A percentile compares a stretch with the other conserved stretches of the same genome.
phyloP scores from a whole-genome alignment of 2,888 invertebrate species.

The Apodemia duryi region DNA sequence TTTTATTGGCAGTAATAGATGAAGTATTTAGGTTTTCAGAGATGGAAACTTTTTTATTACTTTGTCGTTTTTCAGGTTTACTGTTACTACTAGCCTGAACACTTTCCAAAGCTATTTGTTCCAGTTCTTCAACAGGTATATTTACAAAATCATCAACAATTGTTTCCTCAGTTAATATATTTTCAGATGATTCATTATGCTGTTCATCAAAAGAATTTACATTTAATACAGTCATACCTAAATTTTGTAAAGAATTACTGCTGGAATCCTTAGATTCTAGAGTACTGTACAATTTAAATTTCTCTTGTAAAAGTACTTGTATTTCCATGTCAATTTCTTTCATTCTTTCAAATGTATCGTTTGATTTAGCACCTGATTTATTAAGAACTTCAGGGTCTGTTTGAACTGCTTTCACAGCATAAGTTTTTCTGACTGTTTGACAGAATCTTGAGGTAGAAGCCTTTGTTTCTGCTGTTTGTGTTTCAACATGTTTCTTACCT shows the following conservation, averaged over 20 bases:
- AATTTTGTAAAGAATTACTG: slow-evolving; percentile 47
- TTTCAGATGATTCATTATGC: slow-evolving; percentile 33
- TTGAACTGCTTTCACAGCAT: slow-evolving; percentile 43
- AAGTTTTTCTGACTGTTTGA: slow-evolving; percentile 48
- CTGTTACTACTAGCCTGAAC: slow-evolving; percentile 38
- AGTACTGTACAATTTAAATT: slow-evolving; percentile 76
- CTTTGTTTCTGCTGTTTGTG: slow-evolving; percentile 45
- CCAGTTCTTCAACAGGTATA: slow-evolving; percentile 65
- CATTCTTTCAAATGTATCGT: slow-evolving; percentile 75
- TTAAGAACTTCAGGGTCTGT: slow-evolving; percentile 41
- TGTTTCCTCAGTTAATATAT: slow-evolving; percentile 43
- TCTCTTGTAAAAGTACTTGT: slow-evolving; percentile 77
- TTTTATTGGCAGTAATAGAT: slow-evolving; percentile 34
- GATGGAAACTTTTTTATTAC: slow-evolving; percentile 39
- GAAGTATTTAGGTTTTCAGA: slow-evolving; percentile 48
- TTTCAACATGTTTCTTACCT: slow-evolving; percentile 39
- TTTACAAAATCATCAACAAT: slow-evolving; percentile 60
- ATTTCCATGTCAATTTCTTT: slow-evolving; percentile 81
- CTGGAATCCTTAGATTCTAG: slow-evolving; percentile 57
- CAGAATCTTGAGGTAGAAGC: slow-evolving; percentile 37
- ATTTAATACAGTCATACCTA: slow-evolving; percentile 67
- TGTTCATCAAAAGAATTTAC: slow-evolving; percentile 43
- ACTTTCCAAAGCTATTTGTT: slow-evolving; percentile 59
- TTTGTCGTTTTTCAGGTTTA: slow-evolving; percentile 37
- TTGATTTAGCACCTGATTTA: slow-evolving; percentile 38